Evolutionary conservation across 2,113 vertebrate species (phyloP), one percentile per base, ranked within the genome.

Genomic region (Gallinago undulata): DNA sequence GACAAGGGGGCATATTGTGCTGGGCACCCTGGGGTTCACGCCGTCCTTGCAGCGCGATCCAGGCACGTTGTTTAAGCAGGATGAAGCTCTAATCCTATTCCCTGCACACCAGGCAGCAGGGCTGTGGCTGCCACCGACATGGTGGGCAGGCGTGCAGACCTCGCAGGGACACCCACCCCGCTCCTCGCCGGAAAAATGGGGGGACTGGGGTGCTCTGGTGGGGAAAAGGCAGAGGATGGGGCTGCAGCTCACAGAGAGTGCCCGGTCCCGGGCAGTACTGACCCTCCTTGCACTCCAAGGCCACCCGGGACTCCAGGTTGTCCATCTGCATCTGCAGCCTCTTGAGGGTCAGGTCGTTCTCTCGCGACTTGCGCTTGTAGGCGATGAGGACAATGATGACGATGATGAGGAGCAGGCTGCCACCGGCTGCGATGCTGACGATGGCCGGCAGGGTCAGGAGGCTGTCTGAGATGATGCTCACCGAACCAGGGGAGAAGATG

Each of bases 321-420:
- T 99, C 99, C 99, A 99, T 99, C 96, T 99, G 99, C 99, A 99
- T 99, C 96, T 99, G 99, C 91, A 99, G 97, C 83, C 99, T 98
- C 97, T 99, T 99, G 87, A 99, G 98, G 10, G 99, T 99, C 89
- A 99, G 99, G 97, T 99, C 99, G 4, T 99, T 99, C 87, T 99
- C 99, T 0, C 99, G 98, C 2, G 99, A 99, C 95, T 99, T 99
- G 77, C 99, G 98, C 94, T 99, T 99, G 98, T 99, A 99, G 97
- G 99, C 99, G 19, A 99, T 99, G 95, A 99, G 99, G 73, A 99
- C 99, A 9, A 99, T 99, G 98, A 99, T 99, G 97, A 99, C 99
- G 39, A 99, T 99, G 98, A 99, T 97, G 87, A 99, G 99, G 7
- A 99, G 99, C 57, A 99, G 99, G 73, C 99, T 99, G 66, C 99